Evolutionary conservation across 2,888 invertebrate genomes (phyloP), one percentile per base, ranked within the genome.

Genomic region (Dysmachus trigonus): DNA sequence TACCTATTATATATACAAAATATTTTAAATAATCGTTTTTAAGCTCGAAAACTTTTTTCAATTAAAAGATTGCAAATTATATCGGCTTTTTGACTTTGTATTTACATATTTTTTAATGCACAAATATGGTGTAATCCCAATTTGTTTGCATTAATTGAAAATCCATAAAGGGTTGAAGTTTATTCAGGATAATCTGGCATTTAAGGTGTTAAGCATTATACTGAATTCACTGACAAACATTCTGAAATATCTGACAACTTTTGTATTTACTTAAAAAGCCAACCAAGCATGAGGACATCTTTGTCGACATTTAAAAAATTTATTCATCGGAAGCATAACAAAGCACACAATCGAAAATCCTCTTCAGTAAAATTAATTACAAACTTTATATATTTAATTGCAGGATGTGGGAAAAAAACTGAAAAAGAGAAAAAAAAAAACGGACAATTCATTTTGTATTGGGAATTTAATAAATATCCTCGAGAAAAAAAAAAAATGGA

Each of bases 351-450:
- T 10, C 2, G 72, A 73, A 35, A 73, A 73, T 73, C 33, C 73
- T 15, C 18, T 73, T 35, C n/a, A 33, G 31, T 13, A 73, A 73
- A 73, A 73, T 73, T 35, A 33, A 73, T 33, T 73, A 73, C 31
- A 73, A 73, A 73, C 73, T 73, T 73, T 73, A 73, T 27, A n/a
- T 73, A 31, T 73, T 73, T 73, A 73, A 73, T 33, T 33, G 73
- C 33, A 27, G 35, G 18, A 72, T 13, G n/a, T 72, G 30, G 31
- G 30, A 6, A n/a, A 33, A 41, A 72, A 33, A 73, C 73, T 15
- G 73, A 35, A 73, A 71, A 41, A n/a, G n/a, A n/a, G n/a, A n/a
- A n/a, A n/a, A n/a, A n/a, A n/a, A n/a, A n/a, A 73, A 73, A 33
- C 33, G 73, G 31, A 73, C 31, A 73, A 73, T 73, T 73, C 27